A percentile compares a stretch with the other conserved stretches of the same genome.
Evolutionary conservation across 2,797 vertebrate genomes (phyloP).

Genomic region (Hydrolagus colliei): DNA sequence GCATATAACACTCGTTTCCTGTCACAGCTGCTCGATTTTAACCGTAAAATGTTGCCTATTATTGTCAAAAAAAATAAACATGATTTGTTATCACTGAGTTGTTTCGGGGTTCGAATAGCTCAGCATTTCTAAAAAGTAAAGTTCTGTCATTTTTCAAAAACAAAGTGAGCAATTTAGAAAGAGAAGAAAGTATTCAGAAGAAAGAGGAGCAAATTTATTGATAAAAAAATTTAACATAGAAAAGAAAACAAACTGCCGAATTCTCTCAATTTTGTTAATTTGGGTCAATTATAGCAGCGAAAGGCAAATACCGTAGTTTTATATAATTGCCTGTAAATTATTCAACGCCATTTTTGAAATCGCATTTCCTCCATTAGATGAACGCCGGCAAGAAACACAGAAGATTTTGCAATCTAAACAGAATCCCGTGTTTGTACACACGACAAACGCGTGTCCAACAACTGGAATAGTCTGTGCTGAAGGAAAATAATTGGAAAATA

Average conservation of each 20-base stretch:
- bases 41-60: no score
- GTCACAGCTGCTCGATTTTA: background rate
- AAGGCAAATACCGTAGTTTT: no score
- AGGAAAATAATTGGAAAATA: background rate
- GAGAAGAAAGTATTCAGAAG: background rate
- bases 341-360: background rate
- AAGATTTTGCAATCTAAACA: background rate
- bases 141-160: constrained; percentile 35
- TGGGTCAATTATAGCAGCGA: no score
- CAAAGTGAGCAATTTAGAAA: background rate
- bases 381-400: background rate
- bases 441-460: background rate
- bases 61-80: no score
- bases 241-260: constrained; percentile 45
- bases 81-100: no score
- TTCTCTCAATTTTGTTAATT: constrained; percentile 41
- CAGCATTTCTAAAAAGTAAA: constrained; percentile 41
- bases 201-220: constrained; percentile 33
- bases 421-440: background rate
- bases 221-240: constrained; percentile 47
- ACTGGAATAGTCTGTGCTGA: no score
- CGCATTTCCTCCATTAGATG: background rate
- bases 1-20: background rate
- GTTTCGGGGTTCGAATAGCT: constrained; percentile 35
- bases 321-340: background rate